A percentile compares a stretch with the other conserved stretches of the same genome.
These are phyloP conservation scores for Elephas maximus DNA, from an alignment of 2,113 vertebrate species.

Conservation along the genomic window DNA sequence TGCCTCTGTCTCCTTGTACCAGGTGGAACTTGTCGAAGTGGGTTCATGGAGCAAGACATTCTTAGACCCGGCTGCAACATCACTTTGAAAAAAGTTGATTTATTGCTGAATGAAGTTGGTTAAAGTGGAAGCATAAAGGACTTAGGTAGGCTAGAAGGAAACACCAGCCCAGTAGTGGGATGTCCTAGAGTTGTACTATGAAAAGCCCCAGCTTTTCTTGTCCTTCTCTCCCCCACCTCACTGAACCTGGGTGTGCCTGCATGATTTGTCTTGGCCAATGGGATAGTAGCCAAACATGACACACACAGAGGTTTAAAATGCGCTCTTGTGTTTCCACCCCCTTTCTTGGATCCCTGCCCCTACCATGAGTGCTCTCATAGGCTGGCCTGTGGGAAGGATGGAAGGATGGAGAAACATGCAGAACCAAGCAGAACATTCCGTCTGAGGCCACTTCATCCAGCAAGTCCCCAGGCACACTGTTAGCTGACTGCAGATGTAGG, in stretches of 20 bases:
- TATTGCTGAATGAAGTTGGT: neutral
- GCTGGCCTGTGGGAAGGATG: neutral
- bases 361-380: fast-evolving
- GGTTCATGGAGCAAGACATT: fast-evolving
- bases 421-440: fast-evolving
- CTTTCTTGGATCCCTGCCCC: neutral
- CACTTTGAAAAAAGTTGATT: neutral
- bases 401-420: fast-evolving
- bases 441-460: fast-evolving
- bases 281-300: fast-evolving
- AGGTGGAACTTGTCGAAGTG: fast-evolving
- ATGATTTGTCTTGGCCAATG: fast-evolving
- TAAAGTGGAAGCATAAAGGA: neutral
- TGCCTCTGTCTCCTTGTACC: fast-evolving
- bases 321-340: neutral
- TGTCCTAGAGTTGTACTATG: fast-evolving
- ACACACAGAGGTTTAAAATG: fast-evolving
- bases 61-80: fast-evolving
- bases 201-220: neutral
- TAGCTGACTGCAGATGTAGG: too few species aligned
- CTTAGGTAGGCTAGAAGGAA: neutral
- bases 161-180: fast-evolving
- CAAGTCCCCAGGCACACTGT: fast-evolving
- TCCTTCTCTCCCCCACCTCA: neutral
- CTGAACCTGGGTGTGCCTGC: fast-evolving